Percentiles rank a stretch among this genome's conserved stretches.
Evolutionary conservation across 2,888 invertebrate genomes (phyloP).

Genomic region (Synanthedon formicaeformis): DNA sequence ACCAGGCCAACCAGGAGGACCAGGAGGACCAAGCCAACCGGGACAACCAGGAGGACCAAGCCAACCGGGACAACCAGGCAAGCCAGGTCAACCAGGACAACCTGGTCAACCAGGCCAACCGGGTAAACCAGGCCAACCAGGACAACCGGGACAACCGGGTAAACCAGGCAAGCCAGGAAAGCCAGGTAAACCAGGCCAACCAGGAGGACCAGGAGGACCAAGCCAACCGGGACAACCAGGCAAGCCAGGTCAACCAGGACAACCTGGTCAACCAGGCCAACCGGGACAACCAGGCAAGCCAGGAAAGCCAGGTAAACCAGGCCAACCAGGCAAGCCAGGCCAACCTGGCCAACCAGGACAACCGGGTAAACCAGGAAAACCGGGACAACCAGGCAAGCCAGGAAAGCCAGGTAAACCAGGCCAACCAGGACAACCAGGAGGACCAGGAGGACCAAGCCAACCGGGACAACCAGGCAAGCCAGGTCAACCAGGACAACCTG

Average conservation of each 20-base stretch:
- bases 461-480: background rate
- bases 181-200: background rate
- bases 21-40: background rate
- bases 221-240: background rate
- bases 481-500: background rate
- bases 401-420: background rate
- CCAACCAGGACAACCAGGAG: background rate
- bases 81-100: background rate
- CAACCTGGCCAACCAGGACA: background rate
- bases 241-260: background rate
- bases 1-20: background rate
- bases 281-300: background rate
- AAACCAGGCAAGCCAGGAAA: background rate
- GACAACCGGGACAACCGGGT: background rate
- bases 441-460: background rate
- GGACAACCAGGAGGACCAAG: background rate
- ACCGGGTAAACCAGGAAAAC: background rate
- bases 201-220: background rate
- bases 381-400: background rate
- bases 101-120: background rate
- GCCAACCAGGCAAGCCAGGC: background rate
- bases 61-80: background rate
- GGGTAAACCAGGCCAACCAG: background rate
- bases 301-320: background rate
- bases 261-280: background rate